Conservation (phyloP, 2,888 invertebrate species). For the Argyresthia albistria region DNA sequence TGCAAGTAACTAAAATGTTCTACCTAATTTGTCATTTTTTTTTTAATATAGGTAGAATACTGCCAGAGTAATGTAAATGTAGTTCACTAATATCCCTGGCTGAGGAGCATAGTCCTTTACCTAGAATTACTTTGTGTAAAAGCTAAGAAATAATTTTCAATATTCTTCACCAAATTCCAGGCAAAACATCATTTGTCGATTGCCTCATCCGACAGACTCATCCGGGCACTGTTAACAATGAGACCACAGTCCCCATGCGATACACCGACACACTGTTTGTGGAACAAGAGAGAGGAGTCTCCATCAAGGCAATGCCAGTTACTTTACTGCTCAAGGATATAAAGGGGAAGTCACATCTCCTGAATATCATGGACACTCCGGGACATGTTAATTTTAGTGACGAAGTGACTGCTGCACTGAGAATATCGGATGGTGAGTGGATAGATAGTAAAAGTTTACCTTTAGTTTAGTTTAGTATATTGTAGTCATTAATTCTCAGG, state of each 20-base stretch:
- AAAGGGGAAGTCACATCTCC: conserved; percentile 94
- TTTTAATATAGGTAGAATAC: no score
- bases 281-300: conserved; percentile 97
- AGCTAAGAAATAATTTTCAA: no score
- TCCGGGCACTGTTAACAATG: conserved; percentile 84
- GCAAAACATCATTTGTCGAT: conserved; percentile 97
- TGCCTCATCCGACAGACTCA: conserved; percentile 98
- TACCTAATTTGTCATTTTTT: no score
- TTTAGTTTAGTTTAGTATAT: no score
- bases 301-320: conserved; percentile 96
- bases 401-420: conserved; percentile 97
- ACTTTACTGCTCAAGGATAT: conserved; percentile 94
- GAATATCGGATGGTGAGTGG: conserved; percentile 79
- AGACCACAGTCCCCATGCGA: conserved; percentile 83
- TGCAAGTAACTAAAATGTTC: no score
- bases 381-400: conserved; percentile 99
- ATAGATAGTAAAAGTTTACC: background rate
- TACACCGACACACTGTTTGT: conserved; percentile 98
- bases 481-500: no score
- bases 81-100: no score
- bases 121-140: no score
- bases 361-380: conserved; percentile 98
- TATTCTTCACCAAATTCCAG: conserved; percentile 24
- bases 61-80: no score
- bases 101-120: no score